Base-by-base conservation (phyloP, 2,113 vertebrate genomes). In the Eublepharis macularius region DNA sequence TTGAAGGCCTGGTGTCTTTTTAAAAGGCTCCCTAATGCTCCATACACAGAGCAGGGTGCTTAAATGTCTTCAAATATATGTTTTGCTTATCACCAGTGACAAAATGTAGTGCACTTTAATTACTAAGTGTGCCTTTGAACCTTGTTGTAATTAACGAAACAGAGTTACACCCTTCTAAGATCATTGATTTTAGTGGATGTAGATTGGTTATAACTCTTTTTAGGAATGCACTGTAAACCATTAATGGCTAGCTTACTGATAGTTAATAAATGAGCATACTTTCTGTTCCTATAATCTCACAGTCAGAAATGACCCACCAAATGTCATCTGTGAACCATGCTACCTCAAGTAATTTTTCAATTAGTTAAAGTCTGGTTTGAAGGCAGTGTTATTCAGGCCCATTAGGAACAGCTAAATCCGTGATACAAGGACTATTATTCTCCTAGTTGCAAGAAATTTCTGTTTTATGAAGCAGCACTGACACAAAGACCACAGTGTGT, bases 401-500 rank as follows among this genome's bases (percentile, higher is more conserved):
- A 92, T 95, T 93, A 94, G 87, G 86, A 92, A 88, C 92, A 92
- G 80, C 91, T 92, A 87, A 92, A 92, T 94, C 90, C 90, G 88
- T 92, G 94, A 97, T 96, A 95, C 94, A 96, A 93, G 91, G 82
- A 29, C 92, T 93, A 91, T 96, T 96, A 93, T 96, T 78, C 94
- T 90, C 92, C 88, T 90, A 91, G 93, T 90, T 95, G 93, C 94
- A 93, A 96, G 95, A 94, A 97, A 96, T 96, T 97, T 96, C 95
- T 97, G 95, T 96, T 94, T 91, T 88, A 90, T 88, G 92, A 84
- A 88, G 93, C 81, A 75, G 0, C 24, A 60, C 91, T 93, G 94
- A 95, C 96, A 98, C 97, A 99, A 98, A 98, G 98, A 94, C 95
- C 51, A 93, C 95, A 96, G 97, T 99, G 98, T 99, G 92, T 94